phyloP scores from a whole-genome alignment of 1,140 invertebrate genomes.

The Papilio machaon region DNA sequence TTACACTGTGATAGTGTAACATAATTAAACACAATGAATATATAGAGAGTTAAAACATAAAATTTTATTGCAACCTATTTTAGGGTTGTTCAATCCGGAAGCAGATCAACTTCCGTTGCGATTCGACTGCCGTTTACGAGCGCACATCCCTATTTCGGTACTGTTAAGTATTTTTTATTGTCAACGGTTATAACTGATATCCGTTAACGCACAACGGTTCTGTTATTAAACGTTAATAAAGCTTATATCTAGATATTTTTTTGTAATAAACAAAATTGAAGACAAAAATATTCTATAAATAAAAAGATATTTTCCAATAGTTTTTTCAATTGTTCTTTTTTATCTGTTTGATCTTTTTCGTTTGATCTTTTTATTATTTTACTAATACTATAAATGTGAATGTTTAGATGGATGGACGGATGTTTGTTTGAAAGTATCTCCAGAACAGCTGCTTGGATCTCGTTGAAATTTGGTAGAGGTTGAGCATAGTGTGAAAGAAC shows the following conservation, averaged over 20 bases:
- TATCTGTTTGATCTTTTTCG: too few species aligned
- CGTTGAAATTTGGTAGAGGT: too few species aligned
- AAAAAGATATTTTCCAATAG: too few species aligned
- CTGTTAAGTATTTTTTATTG: constrained; percentile 6
- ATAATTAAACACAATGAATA: neutral
- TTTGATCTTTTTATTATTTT: too few species aligned
- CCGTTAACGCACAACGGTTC: neutral
- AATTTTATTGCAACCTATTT: constrained; percentile 16
- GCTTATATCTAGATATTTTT: neutral
- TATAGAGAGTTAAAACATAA: neutral
- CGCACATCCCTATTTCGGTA: neutral
- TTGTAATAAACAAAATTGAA: too few species aligned
- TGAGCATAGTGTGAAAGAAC: too few species aligned
- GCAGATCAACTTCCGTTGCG: neutral
- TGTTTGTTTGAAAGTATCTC: too few species aligned
- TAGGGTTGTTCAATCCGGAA: constrained; percentile 7
- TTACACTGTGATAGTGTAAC: neutral
- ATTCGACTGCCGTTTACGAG: constrained; percentile 1
- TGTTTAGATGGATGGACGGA: too few species aligned
- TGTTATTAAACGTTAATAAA: neutral
- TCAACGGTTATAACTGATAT: constrained; percentile 5
- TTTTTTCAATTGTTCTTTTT: too few species aligned
- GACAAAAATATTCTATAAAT: too few species aligned
- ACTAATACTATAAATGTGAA: too few species aligned
- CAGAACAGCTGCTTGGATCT: too few species aligned